phyloP scores from a whole-genome alignment of 2,888 invertebrate genomes.

The Allacma fusca region DNA sequence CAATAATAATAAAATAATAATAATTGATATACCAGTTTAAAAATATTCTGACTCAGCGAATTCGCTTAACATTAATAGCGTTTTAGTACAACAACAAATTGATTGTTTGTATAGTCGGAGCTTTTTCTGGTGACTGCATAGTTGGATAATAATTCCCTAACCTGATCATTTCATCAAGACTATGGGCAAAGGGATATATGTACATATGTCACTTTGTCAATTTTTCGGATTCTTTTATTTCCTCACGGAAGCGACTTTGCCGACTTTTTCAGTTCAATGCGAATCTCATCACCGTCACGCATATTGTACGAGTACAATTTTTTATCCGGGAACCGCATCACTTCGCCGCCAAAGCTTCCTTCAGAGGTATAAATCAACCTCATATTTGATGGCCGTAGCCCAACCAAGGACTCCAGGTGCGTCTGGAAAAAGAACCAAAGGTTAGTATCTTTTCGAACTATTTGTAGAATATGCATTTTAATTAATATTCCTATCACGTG shows the following conservation, averaged over 20 bases:
- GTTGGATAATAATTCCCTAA: neutral
- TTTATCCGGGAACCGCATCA: constrained; percentile 87
- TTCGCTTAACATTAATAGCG: constrained; percentile 7
- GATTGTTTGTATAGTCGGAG: neutral
- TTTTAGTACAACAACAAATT: neutral
- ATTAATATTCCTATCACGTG: no score
- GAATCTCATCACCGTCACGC: constrained; percentile 87
- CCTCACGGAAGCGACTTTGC: constrained; percentile 48
- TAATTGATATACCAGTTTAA: neutral
- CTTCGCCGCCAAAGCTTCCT: constrained; percentile 76
- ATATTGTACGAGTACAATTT: constrained; percentile 92
- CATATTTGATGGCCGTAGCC: constrained; percentile 84
- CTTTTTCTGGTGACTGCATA: neutral
- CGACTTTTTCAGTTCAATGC: constrained; percentile 71
- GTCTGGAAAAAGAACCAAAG: constrained; percentile 40
- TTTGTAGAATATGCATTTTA: no score
- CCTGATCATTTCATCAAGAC: neutral
- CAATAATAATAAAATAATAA: neutral
- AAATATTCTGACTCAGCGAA: constrained; percentile 10
- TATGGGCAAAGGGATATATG: neutral
- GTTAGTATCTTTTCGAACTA: neutral
- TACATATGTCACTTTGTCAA: constrained; percentile 2
- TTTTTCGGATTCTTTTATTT: constrained; percentile 67
- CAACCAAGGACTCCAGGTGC: constrained; percentile 77
- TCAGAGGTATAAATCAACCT: constrained; percentile 84